Base-by-base conservation (phyloP, 2,113 vertebrate genomes). In the Piprites chloris region DNA sequence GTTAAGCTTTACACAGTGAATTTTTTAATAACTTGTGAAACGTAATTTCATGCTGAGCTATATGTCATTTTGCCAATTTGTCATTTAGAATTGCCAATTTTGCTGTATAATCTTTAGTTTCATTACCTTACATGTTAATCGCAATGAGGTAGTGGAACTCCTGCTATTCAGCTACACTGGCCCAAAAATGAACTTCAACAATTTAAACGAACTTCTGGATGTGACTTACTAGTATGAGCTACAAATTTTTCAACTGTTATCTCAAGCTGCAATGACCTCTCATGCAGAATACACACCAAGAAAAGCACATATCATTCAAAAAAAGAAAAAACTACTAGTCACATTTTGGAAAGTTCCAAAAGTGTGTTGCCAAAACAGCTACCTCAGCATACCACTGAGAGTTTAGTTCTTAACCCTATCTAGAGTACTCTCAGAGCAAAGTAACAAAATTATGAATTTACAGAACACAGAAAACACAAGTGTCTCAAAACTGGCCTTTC, bases 1-100 rank as follows among this genome's bases (percentile, higher is more conserved):
- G 32, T 1, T 83, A 66, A 69, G 67, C 62, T 94, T 94, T 79
- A 77, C 50, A 41, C 27, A 80, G 76, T 52, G 42, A 69, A 90
- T 87, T 88, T 88, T 87, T 79, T 81, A 50, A 14, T 77, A 84
- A 53, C 58, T 65, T 55, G 73, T 53, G 22, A 96, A 96, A 88
- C 27, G 41, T 39, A 79, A 89, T 89, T 85, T 86, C 52, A 73
- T 55, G n/a, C 42, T 92, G 44, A 92, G 85, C 52, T 95, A 55
- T 65, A 49, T 18, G 41, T 42, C 79, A 88, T 55, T 81, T 77
- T 0, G 9, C 65, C 75, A 61, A 63, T 62, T n/a, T n/a, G n/a
- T n/a, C n/a, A n/a, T n/a, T 61, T 62, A 69, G 72, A 66, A 87
- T n/a, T n/a, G n/a, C n/a, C n/a, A n/a, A n/a, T 19, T 13, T 47